A percentile compares a stretch with the other conserved stretches of the same genome.
Evolutionary conservation across 2,888 invertebrate species (phyloP).

Genomic region (Epinotia brunnichana): DNA sequence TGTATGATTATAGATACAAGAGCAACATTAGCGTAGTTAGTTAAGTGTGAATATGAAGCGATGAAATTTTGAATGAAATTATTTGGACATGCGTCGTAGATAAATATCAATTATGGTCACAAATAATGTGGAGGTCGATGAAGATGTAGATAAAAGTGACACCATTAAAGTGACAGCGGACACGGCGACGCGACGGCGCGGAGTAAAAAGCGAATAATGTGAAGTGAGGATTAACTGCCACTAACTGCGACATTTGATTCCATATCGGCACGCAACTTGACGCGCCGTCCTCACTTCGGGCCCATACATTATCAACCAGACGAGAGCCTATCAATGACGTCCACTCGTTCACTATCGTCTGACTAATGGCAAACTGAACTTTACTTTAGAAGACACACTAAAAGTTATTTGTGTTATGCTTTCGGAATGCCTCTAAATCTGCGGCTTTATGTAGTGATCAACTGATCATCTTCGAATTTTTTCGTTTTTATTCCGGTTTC

Average conservation of each 20-base stretch:
- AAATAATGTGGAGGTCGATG: conserved; percentile 52
- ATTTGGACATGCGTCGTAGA: conserved; percentile 54
- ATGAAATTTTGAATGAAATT: conserved; percentile 44
- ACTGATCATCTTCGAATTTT: conserved; percentile 16
- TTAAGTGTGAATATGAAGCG: conserved; percentile 34
- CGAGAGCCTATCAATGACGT: conserved; percentile 27
- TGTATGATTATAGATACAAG: neutral
- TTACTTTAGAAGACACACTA: conserved; percentile 22
- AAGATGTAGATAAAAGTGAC: conserved; percentile 63
- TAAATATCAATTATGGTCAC: conserved; percentile 53
- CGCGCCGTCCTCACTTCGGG: conserved; percentile 65
- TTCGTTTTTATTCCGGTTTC: conserved; percentile 21
- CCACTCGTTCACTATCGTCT: conserved; percentile 48
- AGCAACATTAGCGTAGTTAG: neutral
- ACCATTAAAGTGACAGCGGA: conserved; percentile 57
- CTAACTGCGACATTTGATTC: conserved; percentile 57
- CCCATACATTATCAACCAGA: conserved; percentile 64
- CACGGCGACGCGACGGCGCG: conserved; percentile 55
- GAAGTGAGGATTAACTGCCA: conserved; percentile 64
- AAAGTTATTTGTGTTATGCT: conserved; percentile 11
- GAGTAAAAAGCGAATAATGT: conserved; percentile 61
- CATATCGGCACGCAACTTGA: conserved; percentile 77
- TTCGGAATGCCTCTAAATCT: conserved; percentile 18
- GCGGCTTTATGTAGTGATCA: conserved; percentile 20
- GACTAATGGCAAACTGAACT: conserved; percentile 43